These are phyloP conservation scores for Cephus pygmeus DNA, from an alignment of 2,888 invertebrate species.

Conservation along the genomic window DNA sequence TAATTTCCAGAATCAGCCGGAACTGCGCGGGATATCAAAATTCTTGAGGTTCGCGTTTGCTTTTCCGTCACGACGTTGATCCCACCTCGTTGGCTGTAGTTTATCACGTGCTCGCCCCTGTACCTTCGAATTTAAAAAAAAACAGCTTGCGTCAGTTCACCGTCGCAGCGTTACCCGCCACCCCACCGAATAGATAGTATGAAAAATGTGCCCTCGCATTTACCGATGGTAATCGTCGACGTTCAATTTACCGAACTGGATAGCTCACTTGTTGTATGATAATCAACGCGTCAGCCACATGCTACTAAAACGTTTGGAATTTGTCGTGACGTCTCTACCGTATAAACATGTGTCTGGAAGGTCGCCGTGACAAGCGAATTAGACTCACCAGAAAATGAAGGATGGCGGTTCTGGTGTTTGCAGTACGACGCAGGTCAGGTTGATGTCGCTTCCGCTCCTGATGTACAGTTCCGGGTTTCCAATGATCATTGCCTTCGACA, in stretches of 20 bases:
- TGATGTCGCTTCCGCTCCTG: conserved; percentile 91
- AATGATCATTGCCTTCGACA: conserved; percentile 89
- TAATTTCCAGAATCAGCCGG: conserved; percentile 75
- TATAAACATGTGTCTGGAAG: neutral
- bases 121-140: conserved; percentile 66
- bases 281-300: neutral
- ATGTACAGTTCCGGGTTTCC: conserved; percentile 88
- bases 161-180: neutral
- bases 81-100: conserved; percentile 71
- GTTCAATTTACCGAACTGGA: neutral
- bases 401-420: conserved; percentile 86
- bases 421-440: conserved; percentile 87
- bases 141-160: neutral
- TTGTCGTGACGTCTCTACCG: neutral
- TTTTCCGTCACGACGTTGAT: conserved; percentile 70
- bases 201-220: neutral
- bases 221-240: neutral
- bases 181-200: neutral
- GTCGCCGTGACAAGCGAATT: conserved; percentile 17
- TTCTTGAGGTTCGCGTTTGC: conserved; percentile 67
- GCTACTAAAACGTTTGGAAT: neutral
- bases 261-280: neutral
- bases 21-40: conserved; percentile 72
- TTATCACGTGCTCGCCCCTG: conserved; percentile 70
- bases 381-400: conserved; percentile 70